Conservation (phyloP, 2,888 invertebrate genomes). For the Vannuccia rotundouncinata region DNA sequence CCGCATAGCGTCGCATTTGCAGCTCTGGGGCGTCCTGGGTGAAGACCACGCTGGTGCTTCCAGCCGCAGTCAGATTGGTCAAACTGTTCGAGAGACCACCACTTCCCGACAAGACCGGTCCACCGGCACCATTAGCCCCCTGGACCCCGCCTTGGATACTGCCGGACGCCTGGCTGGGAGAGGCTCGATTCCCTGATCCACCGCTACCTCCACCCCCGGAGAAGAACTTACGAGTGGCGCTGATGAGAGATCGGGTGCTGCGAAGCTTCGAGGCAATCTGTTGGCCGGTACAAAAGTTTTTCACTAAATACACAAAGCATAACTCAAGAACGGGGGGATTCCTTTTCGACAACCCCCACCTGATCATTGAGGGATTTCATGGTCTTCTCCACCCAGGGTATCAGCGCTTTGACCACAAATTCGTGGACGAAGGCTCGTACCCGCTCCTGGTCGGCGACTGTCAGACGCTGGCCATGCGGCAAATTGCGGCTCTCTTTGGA, state of each 20-base stretch:
- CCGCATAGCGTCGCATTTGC: constrained; percentile 82
- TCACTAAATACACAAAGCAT: too few relatives aligned
- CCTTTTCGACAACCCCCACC: too few relatives aligned
- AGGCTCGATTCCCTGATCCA: background rate
- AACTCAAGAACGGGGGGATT: too few relatives aligned
- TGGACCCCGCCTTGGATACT: background rate
- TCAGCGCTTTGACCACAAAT: constrained; percentile 73
- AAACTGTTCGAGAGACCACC: background rate
- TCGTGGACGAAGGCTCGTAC: constrained; percentile 77
- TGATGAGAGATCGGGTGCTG: constrained; percentile 81
- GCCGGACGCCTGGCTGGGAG: background rate
- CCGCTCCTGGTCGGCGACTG: constrained; percentile 74
- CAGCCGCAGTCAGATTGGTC: constrained; percentile 26
- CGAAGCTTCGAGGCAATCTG: constrained; percentile 67
- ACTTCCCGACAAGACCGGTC: background rate
- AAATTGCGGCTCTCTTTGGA: background rate
- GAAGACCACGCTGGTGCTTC: constrained; percentile 43
- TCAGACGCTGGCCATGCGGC: constrained; percentile 63
- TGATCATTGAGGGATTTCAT: constrained; percentile 63
- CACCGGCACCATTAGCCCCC: background rate
- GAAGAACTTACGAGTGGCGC: constrained; percentile 90
- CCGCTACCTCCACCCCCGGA: constrained; percentile 62
- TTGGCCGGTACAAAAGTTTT: too few relatives aligned
- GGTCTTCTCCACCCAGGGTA: constrained; percentile 85
- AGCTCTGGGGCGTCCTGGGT: constrained; percentile 68